These are phyloP conservation scores for Seriola quinqueradiata DNA, from an alignment of 2,113 vertebrate species.

Conservation along the genomic window DNA sequence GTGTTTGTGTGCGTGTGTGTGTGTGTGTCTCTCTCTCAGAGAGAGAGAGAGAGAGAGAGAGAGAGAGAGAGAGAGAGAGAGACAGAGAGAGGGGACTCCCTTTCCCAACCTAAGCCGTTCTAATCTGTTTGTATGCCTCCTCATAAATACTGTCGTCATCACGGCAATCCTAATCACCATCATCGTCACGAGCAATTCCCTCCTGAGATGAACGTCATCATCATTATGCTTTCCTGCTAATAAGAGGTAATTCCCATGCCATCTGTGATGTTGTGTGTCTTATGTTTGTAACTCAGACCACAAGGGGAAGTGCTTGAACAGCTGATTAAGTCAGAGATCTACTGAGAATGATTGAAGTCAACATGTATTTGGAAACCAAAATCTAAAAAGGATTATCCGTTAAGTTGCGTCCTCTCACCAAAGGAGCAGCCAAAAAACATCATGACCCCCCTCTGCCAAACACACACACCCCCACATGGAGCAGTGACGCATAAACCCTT, in stretches of 20 bases:
- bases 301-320: constrained; percentile 16
- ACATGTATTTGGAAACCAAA: constrained; percentile 22
- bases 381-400: neutral
- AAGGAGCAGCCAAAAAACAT: constrained; percentile 43
- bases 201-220: constrained; percentile 41
- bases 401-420: constrained; percentile 7
- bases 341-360: constrained; percentile 21
- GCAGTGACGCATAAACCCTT: constrained; percentile 28
- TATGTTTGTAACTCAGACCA: neutral
- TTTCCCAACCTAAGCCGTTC: constrained; percentile 54
- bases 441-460: neutral
- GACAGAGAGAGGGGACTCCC: constrained; percentile 62
- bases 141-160: constrained; percentile 67
- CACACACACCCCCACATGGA: constrained; percentile 9
- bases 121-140: constrained; percentile 68
- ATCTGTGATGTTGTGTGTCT: constrained; percentile 5
- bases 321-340: constrained; percentile 17
- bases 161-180: constrained; percentile 66
- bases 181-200: constrained; percentile 59
- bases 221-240: constrained; percentile 31
- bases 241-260: constrained; percentile 47
- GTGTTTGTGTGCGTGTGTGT: neutral
- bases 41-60: no score
- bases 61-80: neutral
- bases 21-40: neutral